Evolutionary conservation across 1,140 invertebrate genomes (phyloP).

Genomic region (Ephestia elutella): DNA sequence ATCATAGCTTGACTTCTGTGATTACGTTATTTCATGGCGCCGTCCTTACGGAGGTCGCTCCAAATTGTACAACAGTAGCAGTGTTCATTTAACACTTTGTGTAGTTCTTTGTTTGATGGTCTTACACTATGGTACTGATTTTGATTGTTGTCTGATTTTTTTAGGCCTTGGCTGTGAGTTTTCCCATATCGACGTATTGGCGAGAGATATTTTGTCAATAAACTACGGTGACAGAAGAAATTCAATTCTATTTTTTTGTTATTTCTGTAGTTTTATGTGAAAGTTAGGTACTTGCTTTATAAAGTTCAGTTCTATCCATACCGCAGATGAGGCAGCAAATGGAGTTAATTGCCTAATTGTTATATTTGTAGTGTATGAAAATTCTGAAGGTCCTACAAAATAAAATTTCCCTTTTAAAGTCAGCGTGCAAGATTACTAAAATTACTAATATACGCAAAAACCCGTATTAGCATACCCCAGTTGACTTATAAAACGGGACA

Average conservation of each 20-base stretch:
- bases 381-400: too few relatives aligned
- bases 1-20: neutral
- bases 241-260: too few relatives aligned
- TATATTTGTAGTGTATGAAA: too few relatives aligned
- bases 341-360: too few relatives aligned
- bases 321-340: too few relatives aligned
- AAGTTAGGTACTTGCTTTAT: too few relatives aligned
- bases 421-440: neutral
- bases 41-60: conserved; percentile 13
- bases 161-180: too few relatives aligned
- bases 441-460: conserved; percentile 1
- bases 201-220: too few relatives aligned
- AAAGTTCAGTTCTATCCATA: too few relatives aligned
- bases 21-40: neutral
- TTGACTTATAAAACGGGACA: conserved; percentile 3
- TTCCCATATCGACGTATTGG: too few relatives aligned
- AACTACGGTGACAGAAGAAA: too few relatives aligned
- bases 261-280: too few relatives aligned
- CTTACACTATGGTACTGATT: conserved; percentile 3
- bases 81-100: conserved; percentile 13
- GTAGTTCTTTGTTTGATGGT: conserved; percentile 12
- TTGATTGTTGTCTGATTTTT: neutral
- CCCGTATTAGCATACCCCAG: neutral
- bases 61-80: conserved; percentile 5
- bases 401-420: neutral